Percentiles rank a stretch among this genome's conserved stretches.
These are phyloP conservation scores for Coleophora flavipennella DNA, from an alignment of 2,888 invertebrate genomes.

Conservation along the genomic window DNA sequence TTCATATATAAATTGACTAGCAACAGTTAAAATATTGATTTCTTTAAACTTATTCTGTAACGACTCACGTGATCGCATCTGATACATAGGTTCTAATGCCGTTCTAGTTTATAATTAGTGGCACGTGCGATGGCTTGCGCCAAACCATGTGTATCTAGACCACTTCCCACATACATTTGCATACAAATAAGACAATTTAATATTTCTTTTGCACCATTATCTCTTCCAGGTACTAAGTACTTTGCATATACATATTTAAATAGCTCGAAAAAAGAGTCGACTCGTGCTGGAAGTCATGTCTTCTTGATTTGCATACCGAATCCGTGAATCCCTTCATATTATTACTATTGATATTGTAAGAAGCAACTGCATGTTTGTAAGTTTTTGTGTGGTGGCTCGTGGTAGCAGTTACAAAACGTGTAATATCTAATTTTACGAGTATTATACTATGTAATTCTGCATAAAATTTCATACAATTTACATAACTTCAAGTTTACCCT, in stretches of 20 bases:
- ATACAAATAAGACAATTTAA: slow-evolving; percentile 54
- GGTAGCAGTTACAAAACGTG: slow-evolving; percentile 19
- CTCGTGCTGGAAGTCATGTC: slow-evolving; percentile 42
- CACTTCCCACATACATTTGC: slow-evolving; percentile 56
- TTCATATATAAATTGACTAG: too few relatives aligned
- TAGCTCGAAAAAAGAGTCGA: slow-evolving; percentile 32
- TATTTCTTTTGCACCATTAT: slow-evolving; percentile 51
- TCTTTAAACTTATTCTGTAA: too few relatives aligned
- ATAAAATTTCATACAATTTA: slow-evolving; percentile 28
- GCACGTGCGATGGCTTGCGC: slow-evolving; percentile 35
- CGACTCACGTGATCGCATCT: too few relatives aligned
- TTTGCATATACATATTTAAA: slow-evolving; percentile 61
- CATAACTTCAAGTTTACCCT: slow-evolving; percentile 16
- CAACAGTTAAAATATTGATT: too few relatives aligned
- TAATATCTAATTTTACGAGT: slow-evolving; percentile 19
- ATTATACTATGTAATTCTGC: slow-evolving; percentile 21
- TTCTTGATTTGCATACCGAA: slow-evolving; percentile 35
- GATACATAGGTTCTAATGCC: slow-evolving; percentile 4
- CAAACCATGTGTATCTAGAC: slow-evolving; percentile 35
- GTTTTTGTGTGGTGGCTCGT: slow-evolving; percentile 8
- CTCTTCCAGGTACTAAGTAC: slow-evolving; percentile 51
- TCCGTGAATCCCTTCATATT: slow-evolving; percentile 20
- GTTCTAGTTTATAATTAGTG: slow-evolving; percentile 10
- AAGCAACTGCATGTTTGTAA: slow-evolving; percentile 8
- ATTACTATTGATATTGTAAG: slow-evolving; percentile 11